Evolutionary conservation across 2,797 vertebrate species (phyloP), one percentile per base, ranked within the genome.

Genomic region (Tiaroga cobitis): DNA sequence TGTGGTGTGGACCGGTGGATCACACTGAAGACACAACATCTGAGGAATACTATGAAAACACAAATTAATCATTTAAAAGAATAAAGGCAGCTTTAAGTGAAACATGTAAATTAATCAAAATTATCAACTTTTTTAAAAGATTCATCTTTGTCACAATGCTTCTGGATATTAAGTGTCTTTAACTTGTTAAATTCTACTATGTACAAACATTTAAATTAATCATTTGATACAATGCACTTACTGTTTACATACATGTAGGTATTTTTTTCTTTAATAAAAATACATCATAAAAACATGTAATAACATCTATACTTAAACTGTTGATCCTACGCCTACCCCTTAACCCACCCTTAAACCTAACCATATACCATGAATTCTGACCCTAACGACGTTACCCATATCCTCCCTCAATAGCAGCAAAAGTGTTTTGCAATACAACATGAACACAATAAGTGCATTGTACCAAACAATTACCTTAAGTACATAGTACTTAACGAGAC

Each of bases 21-120:
- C 96, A 0, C 94, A 92, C 88, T 96, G 97, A 65, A 94, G 91
- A 0, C 95, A 95, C 61, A 99, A 93, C 97, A 99, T 98, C 75
- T 92, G 91, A 56, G 97, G 97, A 89, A 99, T 96, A 89, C 98
- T 99, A 91, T 34, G 2, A 56, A 26, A 4, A 86, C 59, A 9
- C 37, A 70, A 54, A 65, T 32, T 0, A 32, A 65, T 65, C 10
- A 59, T 59, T 16, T 8, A 65, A 65, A 65, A 32, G 7, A 63
- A 29, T 3, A 29, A 63, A 63, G 3, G 24, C 15, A 32, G 61
- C n/a, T 61, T 26, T 4, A 59, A 29, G 13, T 16, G 61, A 65
- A 65, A 32, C 15, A 65, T 32, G 26, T 3, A 18, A 18, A 65
- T 8, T 0, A 65, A 65, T 32, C 29, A 65, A 29, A 59, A 65